Conservation (phyloP, 1,140 invertebrate genomes). For the Asobara japonica region DNA sequence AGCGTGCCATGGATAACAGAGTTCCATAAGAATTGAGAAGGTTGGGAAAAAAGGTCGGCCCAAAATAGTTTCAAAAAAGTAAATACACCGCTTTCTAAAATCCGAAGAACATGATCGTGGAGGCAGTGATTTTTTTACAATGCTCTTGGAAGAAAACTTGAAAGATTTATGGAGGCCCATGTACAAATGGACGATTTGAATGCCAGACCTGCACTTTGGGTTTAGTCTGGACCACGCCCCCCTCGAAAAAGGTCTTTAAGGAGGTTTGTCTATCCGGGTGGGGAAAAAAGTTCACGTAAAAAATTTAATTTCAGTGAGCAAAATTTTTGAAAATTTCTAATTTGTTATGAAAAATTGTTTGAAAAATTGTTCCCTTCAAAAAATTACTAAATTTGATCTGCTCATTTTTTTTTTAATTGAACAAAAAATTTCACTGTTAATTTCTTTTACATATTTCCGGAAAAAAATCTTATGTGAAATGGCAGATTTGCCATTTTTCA, state of each 20-base stretch:
- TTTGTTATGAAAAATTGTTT: too few species aligned
- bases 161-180: neutral
- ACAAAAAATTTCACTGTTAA: too few species aligned
- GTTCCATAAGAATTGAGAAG: neutral
- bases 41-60: neutral
- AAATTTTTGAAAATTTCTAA: too few species aligned
- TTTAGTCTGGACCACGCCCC: neutral
- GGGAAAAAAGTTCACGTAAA: too few species aligned
- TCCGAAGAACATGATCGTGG: constrained; percentile 33
- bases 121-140: constrained; percentile 37
- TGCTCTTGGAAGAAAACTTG: constrained; percentile 26
- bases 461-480: too few species aligned
- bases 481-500: too few species aligned
- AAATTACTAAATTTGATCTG: too few species aligned
- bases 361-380: too few species aligned
- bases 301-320: too few species aligned
- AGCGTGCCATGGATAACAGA: neutral
- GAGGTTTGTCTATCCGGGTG: too few species aligned
- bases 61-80: constrained; percentile 18
- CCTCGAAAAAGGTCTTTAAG: neutral
- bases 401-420: too few species aligned
- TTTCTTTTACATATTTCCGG: too few species aligned
- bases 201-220: neutral
- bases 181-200: neutral
- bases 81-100: constrained; percentile 42